phyloP scores from a whole-genome alignment of 1,140 invertebrate genomes.

The Euborellia annulipes region DNA sequence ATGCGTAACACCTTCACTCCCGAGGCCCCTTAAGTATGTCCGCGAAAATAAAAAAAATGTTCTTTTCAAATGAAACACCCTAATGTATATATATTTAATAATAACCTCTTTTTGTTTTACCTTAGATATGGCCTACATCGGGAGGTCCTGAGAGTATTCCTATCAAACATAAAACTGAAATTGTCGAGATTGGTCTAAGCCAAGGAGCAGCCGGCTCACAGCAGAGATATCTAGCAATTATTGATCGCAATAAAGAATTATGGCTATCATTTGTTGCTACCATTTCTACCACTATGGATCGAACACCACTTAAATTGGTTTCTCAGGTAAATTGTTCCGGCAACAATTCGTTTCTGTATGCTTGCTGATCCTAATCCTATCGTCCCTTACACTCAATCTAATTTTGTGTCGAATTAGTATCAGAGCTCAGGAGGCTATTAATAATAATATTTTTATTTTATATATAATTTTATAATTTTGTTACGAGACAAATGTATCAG shows the following conservation, averaged over 20 bases:
- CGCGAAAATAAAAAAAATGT: too few species aligned
- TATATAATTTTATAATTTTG: too few species aligned
- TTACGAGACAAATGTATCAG: too few species aligned
- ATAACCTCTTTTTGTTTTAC: constrained; percentile 36
- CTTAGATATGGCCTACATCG: constrained; percentile 44
- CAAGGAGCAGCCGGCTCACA: constrained; percentile 46
- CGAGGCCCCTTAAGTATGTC: too few species aligned
- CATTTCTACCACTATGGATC: background rate
- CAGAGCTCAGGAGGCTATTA: constrained; percentile 40
- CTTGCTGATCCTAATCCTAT: too few species aligned
- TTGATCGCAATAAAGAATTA: constrained; percentile 62
- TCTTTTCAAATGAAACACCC: constrained; percentile 3
- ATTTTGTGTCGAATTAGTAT: constrained; percentile 11
- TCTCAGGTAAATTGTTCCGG: constrained; percentile 5
- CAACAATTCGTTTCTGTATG: constrained; percentile 9
- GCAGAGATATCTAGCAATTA: constrained; percentile 57
- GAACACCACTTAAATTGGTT: background rate
- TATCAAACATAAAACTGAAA: constrained; percentile 39
- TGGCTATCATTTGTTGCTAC: too few species aligned
- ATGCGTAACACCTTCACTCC: too few species aligned
- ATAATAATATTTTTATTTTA: too few species aligned
- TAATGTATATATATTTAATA: constrained; percentile 4
- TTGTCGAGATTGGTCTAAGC: constrained; percentile 59
- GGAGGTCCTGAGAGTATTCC: constrained; percentile 18
- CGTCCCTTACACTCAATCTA: too few species aligned